Evolutionary conservation across 2,797 vertebrate species (phyloP).

Genomic region (Urosaurus nigricauda): DNA sequence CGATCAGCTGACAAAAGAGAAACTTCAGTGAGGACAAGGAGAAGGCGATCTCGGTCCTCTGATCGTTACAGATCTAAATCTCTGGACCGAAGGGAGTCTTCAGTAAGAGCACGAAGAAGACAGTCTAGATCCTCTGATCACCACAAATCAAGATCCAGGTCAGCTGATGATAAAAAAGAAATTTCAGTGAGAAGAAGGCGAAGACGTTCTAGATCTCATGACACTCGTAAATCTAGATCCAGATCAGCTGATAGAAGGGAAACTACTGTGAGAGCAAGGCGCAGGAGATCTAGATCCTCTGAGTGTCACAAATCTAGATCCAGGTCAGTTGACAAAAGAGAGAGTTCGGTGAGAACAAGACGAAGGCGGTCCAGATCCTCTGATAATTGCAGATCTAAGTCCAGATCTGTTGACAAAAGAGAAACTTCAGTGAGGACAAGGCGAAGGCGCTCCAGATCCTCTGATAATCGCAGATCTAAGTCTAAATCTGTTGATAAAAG

Average conservation of each 20-base stretch:
- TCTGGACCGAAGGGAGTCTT: conserved; percentile 81
- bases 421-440: conserved; percentile 69
- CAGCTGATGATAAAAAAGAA: conserved; percentile 73
- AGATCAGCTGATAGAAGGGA: conserved; percentile 79
- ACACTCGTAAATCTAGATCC: conserved; percentile 79
- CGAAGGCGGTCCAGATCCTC: conserved; percentile 74
- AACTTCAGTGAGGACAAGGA: conserved; percentile 84
- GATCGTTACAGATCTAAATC: conserved; percentile 78
- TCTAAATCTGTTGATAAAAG: conserved; percentile 81
- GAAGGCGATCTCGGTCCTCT: conserved; percentile 67
- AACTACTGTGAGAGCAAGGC: conserved; percentile 77
- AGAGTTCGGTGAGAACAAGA: conserved; percentile 79
- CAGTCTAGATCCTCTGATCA: conserved; percentile 75
- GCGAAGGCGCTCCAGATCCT: conserved; percentile 75
- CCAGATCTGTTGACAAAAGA: conserved; percentile 76
- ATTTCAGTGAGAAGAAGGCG: conserved; percentile 69
- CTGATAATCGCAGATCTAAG: conserved; percentile 79
- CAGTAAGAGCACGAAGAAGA: conserved; percentile 75
- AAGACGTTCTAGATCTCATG: conserved; percentile 76
- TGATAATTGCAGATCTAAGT: conserved; percentile 74
- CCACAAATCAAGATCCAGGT: conserved; percentile 77
- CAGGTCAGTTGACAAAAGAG: conserved; percentile 65
- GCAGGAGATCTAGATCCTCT: conserved; percentile 89
- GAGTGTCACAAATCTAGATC: conserved; percentile 75
- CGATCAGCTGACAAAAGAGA: conserved; percentile 85